phyloP scores from a whole-genome alignment of 2,888 invertebrate species.

The Xylocampa areola region DNA sequence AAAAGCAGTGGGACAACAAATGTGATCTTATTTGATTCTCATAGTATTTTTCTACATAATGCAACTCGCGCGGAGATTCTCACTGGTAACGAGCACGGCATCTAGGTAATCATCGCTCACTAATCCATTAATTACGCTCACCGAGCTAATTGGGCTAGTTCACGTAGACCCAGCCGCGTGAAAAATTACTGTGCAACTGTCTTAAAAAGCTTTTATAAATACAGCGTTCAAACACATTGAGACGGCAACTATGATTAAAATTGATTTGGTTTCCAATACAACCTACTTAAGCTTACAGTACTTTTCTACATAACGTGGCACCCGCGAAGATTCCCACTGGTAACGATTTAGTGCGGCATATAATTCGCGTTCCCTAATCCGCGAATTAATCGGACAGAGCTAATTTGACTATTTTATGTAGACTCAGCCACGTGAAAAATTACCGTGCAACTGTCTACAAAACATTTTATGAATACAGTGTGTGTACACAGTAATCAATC shows the following conservation, averaged over 20 bases:
- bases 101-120: constrained; percentile 48
- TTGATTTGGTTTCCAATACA: constrained; percentile 13
- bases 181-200: constrained; percentile 46
- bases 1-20: constrained; percentile 4
- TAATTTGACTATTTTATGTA: constrained; percentile 79
- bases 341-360: constrained; percentile 46
- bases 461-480: too few relatives aligned
- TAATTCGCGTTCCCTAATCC: constrained; percentile 61
- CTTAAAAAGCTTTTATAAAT: too few relatives aligned
- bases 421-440: constrained; percentile 70
- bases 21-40: constrained; percentile 7
- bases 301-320: constrained; percentile 52
- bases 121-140: constrained; percentile 74
- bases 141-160: constrained; percentile 75
- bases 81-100: constrained; percentile 46
- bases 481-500: too few relatives aligned
- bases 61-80: constrained; percentile 55
- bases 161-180: constrained; percentile 74
- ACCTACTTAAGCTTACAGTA: constrained; percentile 28
- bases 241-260: constrained; percentile 1
- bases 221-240: background rate
- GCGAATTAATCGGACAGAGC: constrained; percentile 70
- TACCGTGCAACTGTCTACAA: constrained; percentile 38
- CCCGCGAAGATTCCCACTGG: constrained; percentile 52
- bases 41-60: constrained; percentile 47